Percentiles rank a stretch among this genome's conserved stretches.
Conservation (phyloP, 1,140 invertebrate species). For the Pachypsylla venusta region DNA sequence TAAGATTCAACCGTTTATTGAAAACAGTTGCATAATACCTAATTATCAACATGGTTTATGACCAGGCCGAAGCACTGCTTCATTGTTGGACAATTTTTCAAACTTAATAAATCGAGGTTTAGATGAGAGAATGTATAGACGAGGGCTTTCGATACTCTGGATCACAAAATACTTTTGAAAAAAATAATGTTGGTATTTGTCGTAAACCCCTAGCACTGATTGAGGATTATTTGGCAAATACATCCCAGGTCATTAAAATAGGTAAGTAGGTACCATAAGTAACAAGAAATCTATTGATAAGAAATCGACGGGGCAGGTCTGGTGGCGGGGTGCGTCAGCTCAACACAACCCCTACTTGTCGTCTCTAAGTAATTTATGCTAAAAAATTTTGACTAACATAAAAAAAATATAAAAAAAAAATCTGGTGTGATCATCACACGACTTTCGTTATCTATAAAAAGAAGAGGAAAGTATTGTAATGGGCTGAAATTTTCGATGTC, state of each 20-base stretch:
- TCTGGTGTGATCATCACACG: no score
- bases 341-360: no score
- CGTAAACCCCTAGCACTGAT: neutral
- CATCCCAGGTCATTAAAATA: neutral
- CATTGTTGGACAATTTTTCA: neutral
- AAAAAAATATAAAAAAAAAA: no score
- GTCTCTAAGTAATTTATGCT: no score
- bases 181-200: neutral
- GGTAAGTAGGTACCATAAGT: neutral
- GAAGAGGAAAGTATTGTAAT: no score
- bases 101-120: neutral
- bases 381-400: no score
- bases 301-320: no score
- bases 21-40: neutral
- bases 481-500: no score
- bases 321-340: no score
- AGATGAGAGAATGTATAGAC: neutral
- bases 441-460: no score
- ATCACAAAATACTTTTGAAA: neutral
- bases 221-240: neutral
- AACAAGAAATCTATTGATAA: neutral
- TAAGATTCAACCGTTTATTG: neutral
- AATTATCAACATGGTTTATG: neutral
- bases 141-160: neutral
- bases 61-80: neutral